A percentile compares a stretch with the other conserved stretches of the same genome.
Evolutionary conservation across 2,888 invertebrate genomes (phyloP).

Genomic region (Micoletzkya japonica): DNA sequence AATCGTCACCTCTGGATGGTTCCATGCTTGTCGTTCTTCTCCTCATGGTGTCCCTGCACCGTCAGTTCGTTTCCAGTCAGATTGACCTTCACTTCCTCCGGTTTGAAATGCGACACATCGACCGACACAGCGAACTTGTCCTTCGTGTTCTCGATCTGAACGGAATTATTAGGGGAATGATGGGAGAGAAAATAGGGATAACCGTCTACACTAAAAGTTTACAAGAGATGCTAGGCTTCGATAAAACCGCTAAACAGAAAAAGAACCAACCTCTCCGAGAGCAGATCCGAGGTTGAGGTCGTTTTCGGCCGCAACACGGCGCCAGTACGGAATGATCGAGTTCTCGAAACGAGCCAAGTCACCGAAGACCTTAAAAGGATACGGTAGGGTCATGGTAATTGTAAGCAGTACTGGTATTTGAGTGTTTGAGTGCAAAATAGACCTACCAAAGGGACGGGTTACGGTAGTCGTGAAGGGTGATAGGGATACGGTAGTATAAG

Average conservation of each 20-base stretch:
- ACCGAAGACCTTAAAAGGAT: constrained; percentile 5
- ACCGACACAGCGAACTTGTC: constrained; percentile 38
- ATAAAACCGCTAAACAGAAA: not conserved
- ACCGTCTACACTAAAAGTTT: too few species aligned
- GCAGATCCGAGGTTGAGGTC: constrained; percentile 15
- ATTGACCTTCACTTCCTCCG: constrained; percentile 41
- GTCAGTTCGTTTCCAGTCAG: constrained; percentile 37
- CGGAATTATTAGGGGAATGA: not conserved
- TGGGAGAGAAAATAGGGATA: not conserved
- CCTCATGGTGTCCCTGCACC: constrained; percentile 40
- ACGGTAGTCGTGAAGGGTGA: too few species aligned
- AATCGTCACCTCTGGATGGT: constrained; percentile 25
- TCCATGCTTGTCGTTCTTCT: constrained; percentile 36
- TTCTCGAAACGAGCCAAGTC: not conserved
- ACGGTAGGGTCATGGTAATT: constrained; percentile 1
- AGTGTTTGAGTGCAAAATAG: too few species aligned
- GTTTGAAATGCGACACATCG: constrained; percentile 39
- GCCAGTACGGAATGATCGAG: constrained; percentile 16
- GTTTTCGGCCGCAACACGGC: not conserved
- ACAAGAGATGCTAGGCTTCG: not conserved
- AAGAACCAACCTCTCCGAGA: constrained; percentile 22
- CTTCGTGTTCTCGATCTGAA: constrained; percentile 30
- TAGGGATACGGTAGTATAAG: too few species aligned
- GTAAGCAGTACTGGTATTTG: too few species aligned
- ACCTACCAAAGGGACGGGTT: too few species aligned